Evolutionary conservation across 2,888 invertebrate species (phyloP).

Genomic region (Leistus spinibarbis): DNA sequence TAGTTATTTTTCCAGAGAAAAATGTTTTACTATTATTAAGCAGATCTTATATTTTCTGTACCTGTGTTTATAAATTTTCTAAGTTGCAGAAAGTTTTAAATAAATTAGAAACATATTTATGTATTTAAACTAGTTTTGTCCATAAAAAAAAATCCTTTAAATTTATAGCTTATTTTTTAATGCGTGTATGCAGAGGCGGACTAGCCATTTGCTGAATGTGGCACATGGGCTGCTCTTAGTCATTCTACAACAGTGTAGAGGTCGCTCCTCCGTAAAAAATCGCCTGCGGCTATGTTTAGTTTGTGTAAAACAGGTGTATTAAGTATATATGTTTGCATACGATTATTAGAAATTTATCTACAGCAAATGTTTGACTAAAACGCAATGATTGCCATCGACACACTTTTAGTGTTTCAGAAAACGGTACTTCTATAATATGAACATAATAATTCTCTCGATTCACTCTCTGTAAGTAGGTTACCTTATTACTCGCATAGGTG

Average conservation of each 20-base stretch:
- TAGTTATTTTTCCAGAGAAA: background rate
- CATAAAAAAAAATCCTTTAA: background rate
- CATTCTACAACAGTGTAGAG: no score
- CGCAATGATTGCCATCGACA: background rate
- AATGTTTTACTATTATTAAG: background rate
- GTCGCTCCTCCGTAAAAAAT: no score
- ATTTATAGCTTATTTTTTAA: no score
- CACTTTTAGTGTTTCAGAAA: background rate
- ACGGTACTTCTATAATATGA: slow-evolving; percentile 2
- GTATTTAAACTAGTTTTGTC: background rate
- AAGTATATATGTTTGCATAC: background rate
- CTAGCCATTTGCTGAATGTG: no score
- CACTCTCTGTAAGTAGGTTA: background rate
- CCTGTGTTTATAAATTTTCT: background rate
- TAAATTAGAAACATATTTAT: background rate
- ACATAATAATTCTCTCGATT: background rate
- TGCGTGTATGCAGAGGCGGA: no score
- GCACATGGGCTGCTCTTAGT: no score
- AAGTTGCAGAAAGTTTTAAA: background rate
- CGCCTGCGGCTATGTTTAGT: no score
- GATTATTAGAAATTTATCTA: background rate
- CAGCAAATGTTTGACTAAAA: background rate
- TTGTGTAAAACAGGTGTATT: background rate
- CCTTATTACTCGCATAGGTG: background rate
- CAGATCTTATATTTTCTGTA: background rate